phyloP scores from a whole-genome alignment of 2,888 invertebrate genomes.

The Oscheius onirici region DNA sequence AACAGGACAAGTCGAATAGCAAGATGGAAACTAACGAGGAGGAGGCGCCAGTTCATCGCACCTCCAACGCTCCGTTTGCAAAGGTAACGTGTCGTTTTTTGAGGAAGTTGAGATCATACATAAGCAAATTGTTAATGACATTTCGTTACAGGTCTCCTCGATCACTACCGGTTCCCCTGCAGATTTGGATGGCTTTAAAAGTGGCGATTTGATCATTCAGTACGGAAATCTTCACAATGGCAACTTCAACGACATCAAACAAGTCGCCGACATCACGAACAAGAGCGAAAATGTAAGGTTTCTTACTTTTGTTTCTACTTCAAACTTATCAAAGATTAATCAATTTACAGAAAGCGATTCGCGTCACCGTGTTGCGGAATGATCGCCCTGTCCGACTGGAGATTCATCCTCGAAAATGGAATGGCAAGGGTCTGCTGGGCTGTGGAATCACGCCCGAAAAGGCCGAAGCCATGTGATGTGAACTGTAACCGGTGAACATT shows the following conservation, averaged over 20 bases:
- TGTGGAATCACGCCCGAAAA: constrained; percentile 45
- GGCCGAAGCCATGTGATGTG: constrained; percentile 12
- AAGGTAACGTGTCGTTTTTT: constrained; percentile 31
- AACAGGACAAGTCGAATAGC: constrained; percentile 72
- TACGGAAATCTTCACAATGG: constrained; percentile 64
- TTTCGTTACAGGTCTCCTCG: constrained; percentile 30
- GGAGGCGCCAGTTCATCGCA: constrained; percentile 47
- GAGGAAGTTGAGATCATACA: no score
- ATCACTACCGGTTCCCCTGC: constrained; percentile 55
- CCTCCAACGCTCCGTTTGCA: constrained; percentile 58
- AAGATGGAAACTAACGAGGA: neutral
- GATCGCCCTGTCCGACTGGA: constrained; percentile 55
- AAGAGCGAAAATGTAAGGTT: constrained; percentile 52
- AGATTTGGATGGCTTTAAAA: constrained; percentile 45
- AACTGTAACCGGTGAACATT: neutral
- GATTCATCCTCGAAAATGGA: constrained; percentile 58
- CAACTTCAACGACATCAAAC: constrained; percentile 55
- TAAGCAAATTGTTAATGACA: neutral
- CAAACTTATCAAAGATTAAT: no score
- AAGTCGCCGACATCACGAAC: constrained; percentile 55
- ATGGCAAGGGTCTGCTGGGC: constrained; percentile 56
- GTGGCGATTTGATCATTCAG: constrained; percentile 63
- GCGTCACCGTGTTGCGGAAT: constrained; percentile 59
- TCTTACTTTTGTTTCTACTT: neutral
- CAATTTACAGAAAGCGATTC: constrained; percentile 60